Evolutionary conservation across 2,113 vertebrate species (phyloP), one percentile per base, ranked within the genome.

Genomic region (Carassius carassius): DNA sequence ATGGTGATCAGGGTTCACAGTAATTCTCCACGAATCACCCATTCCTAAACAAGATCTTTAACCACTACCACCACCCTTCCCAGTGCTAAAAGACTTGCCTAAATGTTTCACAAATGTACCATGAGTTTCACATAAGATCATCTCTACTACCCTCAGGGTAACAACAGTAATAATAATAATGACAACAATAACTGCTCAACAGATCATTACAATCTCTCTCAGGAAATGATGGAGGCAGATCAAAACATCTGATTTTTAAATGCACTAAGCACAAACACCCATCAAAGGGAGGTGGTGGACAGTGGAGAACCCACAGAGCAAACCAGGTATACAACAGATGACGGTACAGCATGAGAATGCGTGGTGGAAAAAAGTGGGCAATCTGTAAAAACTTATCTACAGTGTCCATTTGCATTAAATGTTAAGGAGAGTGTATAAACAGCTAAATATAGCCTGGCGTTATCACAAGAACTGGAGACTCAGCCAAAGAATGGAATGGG

Each of bases 121-220:
- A 82, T 77, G 25, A 56, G 44, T 82, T 88, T 88, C 82, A 74
- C 47, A 85, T 82, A 78, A 83, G 72, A 83, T 65, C 44, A 58
- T 78, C 37, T 88, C 37, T 8, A 37, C n/a, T 54, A 63, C 79
- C 87, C 60, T 69, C 21, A 3, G 81, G 81, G 62, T 21, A 29
- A 13, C 49, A 54, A 25, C 67, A 77, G 72, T 23, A 56, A 83
- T 60, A 78, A 81, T 65, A 2, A 78, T 23, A 75, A 21, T 21
- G 47, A 79, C 75, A 49, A 70, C 51, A 62, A 70, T 25, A 47
- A 84, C 77, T 54, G 19, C 72, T 82, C 23, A 35, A 72, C 63
- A 63, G 73, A 87, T 47, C 32, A 63, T 70, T 82, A 62, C 41
- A 82, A 78, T 58, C 16, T n/a, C 54, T 51, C 29, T 51, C 78